Evolutionary conservation across 2,797 vertebrate species (phyloP).

Genomic region (Poecilia gillii): DNA sequence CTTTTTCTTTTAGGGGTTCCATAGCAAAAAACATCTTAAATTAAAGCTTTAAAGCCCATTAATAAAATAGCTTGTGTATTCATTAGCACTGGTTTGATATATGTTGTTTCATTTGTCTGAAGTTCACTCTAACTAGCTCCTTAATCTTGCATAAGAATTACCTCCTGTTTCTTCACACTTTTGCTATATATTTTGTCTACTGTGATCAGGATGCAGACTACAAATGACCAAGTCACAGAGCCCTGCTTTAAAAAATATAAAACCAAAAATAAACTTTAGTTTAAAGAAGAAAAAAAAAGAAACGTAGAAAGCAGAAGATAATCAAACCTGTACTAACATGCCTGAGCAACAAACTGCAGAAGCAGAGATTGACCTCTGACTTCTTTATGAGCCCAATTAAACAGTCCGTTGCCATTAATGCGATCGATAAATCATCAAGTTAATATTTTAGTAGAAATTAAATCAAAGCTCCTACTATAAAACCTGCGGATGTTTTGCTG

Average conservation of each 20-base stretch:
- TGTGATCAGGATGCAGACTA: background rate
- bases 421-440: constrained; percentile 50
- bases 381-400: constrained; percentile 14
- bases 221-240: background rate
- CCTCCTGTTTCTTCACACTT: background rate
- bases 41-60: background rate
- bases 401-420: constrained; percentile 5
- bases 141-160: background rate
- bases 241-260: background rate
- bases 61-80: background rate
- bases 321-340: no score
- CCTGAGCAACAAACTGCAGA: background rate
- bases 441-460: constrained; percentile 49
- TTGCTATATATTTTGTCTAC: background rate
- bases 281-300: background rate
- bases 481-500: constrained; percentile 36
- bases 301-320: background rate
- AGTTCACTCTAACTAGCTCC: background rate
- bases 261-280: background rate
- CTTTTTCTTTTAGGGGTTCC: background rate
- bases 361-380: constrained; percentile 34
- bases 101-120: background rate
- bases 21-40: background rate
- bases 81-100: background rate
- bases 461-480: constrained; percentile 35